These are phyloP conservation scores for Anguilla rostrata DNA, from an alignment of 2,113 vertebrate genomes.

Conservation along the genomic window DNA sequence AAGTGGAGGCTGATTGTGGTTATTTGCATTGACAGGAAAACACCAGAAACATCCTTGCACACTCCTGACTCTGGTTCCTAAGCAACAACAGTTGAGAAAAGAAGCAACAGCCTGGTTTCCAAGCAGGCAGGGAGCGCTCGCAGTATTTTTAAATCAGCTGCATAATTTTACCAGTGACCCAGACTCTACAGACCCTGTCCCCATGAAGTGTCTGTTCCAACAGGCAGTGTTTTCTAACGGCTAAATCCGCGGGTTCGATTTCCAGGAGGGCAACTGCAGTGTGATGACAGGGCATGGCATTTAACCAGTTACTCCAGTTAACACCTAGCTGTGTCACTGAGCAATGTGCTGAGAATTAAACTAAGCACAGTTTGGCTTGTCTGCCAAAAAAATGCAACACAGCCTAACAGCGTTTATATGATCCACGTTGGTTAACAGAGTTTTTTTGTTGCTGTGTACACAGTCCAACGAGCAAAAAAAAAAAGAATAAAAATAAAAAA, in stretches of 20 bases:
- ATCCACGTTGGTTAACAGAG: too few relatives aligned
- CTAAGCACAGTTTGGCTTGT: too few relatives aligned
- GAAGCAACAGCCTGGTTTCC: background rate
- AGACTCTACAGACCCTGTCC: background rate
- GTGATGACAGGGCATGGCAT: too few relatives aligned
- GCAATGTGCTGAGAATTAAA: too few relatives aligned
- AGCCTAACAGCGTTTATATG: too few relatives aligned
- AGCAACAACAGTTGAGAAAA: background rate
- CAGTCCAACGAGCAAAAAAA: too few relatives aligned
- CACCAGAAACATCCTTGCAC: background rate
- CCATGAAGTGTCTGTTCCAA: background rate
- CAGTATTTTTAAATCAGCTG: background rate
- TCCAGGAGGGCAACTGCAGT: too few relatives aligned
- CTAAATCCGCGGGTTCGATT: background rate
- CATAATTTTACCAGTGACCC: background rate
- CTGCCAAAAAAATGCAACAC: too few relatives aligned
- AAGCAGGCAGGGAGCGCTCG: background rate
- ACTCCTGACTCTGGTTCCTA: background rate
- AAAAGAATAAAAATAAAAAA: too few relatives aligned
- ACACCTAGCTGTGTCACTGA: too few relatives aligned
- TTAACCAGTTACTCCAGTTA: too few relatives aligned
- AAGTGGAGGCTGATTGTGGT: background rate
- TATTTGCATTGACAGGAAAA: background rate
- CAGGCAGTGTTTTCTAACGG: background rate
- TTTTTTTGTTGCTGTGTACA: too few relatives aligned